Conservation (phyloP, 2,888 invertebrate genomes). For the Leptopterna dolabrata region DNA sequence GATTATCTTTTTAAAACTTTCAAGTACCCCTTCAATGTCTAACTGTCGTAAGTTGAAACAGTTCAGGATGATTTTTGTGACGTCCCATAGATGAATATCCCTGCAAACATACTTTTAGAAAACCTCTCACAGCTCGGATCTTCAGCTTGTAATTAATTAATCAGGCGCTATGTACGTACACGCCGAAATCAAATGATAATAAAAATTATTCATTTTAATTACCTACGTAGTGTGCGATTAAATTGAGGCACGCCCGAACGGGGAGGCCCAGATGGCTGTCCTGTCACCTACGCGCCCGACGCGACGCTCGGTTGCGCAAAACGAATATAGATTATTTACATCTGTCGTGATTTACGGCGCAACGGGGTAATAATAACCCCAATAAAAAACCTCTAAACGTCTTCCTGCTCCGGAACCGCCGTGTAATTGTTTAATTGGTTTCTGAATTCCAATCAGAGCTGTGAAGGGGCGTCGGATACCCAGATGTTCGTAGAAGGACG, state of each 20-base stretch:
- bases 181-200: too few relatives aligned
- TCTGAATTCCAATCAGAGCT: background rate
- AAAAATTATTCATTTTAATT: too few relatives aligned
- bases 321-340: conserved; percentile 1
- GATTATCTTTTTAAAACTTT: too few relatives aligned
- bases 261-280: background rate
- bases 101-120: too few relatives aligned
- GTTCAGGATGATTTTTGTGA: too few relatives aligned
- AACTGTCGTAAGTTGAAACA: too few relatives aligned
- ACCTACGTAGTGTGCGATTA: too few relatives aligned
- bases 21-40: too few relatives aligned
- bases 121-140: too few relatives aligned
- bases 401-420: background rate
- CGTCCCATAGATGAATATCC: too few relatives aligned
- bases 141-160: too few relatives aligned
- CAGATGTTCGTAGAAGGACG: background rate
- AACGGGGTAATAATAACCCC: background rate
- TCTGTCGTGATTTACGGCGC: background rate
- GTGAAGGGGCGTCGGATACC: background rate
- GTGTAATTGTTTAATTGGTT: conserved; percentile 8
- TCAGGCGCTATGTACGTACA: too few relatives aligned
- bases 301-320: conserved; percentile 8
- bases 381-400: background rate
- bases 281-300: conserved; percentile 1
- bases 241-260: background rate